These are phyloP conservation scores for Choloepus didactylus DNA, from an alignment of 2,797 vertebrate genomes.

Conservation along the genomic window DNA sequence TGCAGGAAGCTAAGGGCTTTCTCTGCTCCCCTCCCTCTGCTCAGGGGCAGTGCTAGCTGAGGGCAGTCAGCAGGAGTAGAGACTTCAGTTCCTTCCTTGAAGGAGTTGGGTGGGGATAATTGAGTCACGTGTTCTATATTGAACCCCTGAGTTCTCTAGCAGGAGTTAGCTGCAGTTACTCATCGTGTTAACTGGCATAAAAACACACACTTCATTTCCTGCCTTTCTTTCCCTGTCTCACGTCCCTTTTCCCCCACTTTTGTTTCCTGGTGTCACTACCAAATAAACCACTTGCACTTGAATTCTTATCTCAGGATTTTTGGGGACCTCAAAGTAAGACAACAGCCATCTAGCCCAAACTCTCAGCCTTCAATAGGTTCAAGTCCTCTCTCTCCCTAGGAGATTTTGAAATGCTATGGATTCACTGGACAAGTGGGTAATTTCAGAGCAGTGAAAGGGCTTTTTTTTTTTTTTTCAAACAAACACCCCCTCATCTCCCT, in stretches of 20 bases:
- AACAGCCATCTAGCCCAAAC: neutral
- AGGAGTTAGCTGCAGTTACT: neutral
- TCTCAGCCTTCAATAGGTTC: neutral
- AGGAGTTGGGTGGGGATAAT: neutral
- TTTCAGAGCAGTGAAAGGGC: neutral
- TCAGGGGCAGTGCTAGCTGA: neutral
- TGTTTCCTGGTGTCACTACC: neutral
- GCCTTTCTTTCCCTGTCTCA: neutral
- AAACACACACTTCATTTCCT: neutral
- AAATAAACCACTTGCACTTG: neutral
- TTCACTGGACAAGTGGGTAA: neutral
- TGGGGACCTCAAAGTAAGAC: neutral
- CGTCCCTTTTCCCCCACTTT: neutral
- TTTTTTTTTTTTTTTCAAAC: too few relatives aligned
- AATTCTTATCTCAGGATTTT: neutral
- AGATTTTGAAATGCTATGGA: neutral
- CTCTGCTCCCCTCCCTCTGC: neutral
- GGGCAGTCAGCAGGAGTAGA: neutral
- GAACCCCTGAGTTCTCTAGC: neutral
- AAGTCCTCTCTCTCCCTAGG: neutral
- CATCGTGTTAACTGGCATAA: neutral
- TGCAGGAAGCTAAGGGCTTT: neutral
- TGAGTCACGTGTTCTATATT: neutral
- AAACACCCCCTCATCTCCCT: too few relatives aligned
- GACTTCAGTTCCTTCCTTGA: neutral